Evolutionary conservation across 2,113 vertebrate genomes (phyloP).

Genomic region (Nannobrachium achirus): DNA sequence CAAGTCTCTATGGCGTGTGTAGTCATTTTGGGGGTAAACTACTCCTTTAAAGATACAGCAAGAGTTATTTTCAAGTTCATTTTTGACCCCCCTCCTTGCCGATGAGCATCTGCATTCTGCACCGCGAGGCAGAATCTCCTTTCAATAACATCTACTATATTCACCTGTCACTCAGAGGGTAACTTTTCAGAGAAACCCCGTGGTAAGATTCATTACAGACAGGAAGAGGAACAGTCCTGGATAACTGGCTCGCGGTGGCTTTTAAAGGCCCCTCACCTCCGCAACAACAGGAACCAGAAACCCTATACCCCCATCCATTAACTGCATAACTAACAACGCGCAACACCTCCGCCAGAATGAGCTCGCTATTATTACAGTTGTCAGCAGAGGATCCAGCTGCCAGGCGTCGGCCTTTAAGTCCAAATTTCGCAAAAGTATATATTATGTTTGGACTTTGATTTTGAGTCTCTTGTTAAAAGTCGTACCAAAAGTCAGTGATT

Average conservation of each 20-base stretch:
- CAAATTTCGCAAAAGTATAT: constrained; percentile 22
- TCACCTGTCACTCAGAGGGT: constrained; percentile 44
- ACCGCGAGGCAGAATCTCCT: no score
- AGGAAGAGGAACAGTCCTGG: constrained; percentile 62
- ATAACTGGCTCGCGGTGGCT: constrained; percentile 64
- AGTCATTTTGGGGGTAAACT: no score
- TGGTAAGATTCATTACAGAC: constrained; percentile 70
- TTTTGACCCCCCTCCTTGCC: no score
- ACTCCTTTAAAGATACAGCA: no score
- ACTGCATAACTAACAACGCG: constrained; percentile 49
- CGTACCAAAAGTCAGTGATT: constrained; percentile 2
- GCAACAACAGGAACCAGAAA: constrained; percentile 72
- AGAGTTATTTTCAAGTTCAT: no score
- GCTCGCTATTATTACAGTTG: constrained; percentile 57
- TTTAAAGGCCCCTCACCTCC: constrained; percentile 66
- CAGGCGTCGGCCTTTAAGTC: constrained; percentile 4
- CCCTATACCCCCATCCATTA: constrained; percentile 65
- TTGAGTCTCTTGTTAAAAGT: not conserved
- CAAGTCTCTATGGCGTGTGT: no score
- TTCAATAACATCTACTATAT: not conserved
- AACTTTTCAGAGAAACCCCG: constrained; percentile 48
- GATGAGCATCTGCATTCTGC: no score
- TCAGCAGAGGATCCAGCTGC: constrained; percentile 45
- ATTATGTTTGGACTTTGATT: not conserved
- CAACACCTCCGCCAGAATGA: constrained; percentile 56